These are phyloP conservation scores for Aphaenogaster rudis DNA, from an alignment of 1,140 invertebrate species.

Conservation along the genomic window DNA sequence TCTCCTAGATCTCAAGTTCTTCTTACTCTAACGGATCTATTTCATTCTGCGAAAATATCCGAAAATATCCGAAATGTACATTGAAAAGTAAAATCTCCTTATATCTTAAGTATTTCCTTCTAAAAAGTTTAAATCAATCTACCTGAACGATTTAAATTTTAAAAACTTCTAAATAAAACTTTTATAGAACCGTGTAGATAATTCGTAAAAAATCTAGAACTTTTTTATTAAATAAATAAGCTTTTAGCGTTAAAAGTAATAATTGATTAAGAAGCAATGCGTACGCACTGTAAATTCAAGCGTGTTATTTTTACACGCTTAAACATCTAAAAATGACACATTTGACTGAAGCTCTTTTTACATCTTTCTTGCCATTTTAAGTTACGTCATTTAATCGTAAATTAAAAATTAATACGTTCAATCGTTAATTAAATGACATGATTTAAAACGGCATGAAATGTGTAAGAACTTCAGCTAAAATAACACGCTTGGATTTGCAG, in stretches of 20 bases:
- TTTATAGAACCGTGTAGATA: not conserved
- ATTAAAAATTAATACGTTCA: too few species aligned
- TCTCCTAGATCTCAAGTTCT: conserved; percentile 68
- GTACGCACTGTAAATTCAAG: too few species aligned
- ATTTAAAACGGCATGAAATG: too few species aligned
- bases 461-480: too few species aligned
- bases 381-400: too few species aligned
- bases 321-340: too few species aligned
- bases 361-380: too few species aligned
- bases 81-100: not conserved
- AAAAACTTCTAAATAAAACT: not conserved
- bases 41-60: not conserved
- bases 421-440: too few species aligned
- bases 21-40: not conserved
- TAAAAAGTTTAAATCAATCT: not conserved
- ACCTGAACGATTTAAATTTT: not conserved
- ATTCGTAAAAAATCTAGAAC: not conserved
- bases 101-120: not conserved
- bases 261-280: conserved; percentile 46
- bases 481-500: too few species aligned
- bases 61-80: not conserved
- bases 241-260: not conserved
- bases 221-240: not conserved
- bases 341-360: too few species aligned
- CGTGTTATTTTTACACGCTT: too few species aligned